Evolutionary conservation across 2,888 invertebrate genomes (phyloP), one percentile per base, ranked within the genome.

Genomic region (Urechis unicinctus): DNA sequence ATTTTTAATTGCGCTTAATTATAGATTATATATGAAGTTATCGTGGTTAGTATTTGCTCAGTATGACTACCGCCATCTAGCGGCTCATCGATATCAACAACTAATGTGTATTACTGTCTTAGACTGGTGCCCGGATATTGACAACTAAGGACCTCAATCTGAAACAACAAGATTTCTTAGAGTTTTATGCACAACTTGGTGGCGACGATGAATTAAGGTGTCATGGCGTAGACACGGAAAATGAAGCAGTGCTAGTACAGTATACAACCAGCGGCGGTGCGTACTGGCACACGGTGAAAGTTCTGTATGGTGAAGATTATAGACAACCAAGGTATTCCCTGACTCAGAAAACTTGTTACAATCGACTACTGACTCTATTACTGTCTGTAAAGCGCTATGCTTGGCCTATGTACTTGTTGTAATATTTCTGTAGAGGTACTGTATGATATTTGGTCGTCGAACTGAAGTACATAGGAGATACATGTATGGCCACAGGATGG

Each of bases 191-290:
- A 22, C 61, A 60, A 26, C 67, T 77, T 25, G 77, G 76, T 3
- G 72, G 73, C 1, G 65, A 62, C 1, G 59, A 54, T 43, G 64
- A 63, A n/a, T 55, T 61, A 21, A 61, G 63, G 6, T 77, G 76
- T 62, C 65, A 65, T 52, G 75, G 74, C 31, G 68, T 71, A 3
- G 69, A 70, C 1, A 58, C 63, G 5, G 61, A 74, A 43, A 63
- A 69, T 17, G 76, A 78, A 59, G 72, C 74, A 6, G 68, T 79
- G 1, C 65, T 78, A 21, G 57, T 78, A 24, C 75, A 78, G 63
- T 78, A 70, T 66, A 76, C 77, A 9, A 68, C 60, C 44, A 69
- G 79, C 65, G 78, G 75, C 1, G 78, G 78, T 0, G 70, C 72
- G 36, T 71, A 68, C 17, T 79, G 78, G 78, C 60, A 62, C 22